phyloP scores from a whole-genome alignment of 1,140 invertebrate genomes.

The Drosophila busckii region DNA sequence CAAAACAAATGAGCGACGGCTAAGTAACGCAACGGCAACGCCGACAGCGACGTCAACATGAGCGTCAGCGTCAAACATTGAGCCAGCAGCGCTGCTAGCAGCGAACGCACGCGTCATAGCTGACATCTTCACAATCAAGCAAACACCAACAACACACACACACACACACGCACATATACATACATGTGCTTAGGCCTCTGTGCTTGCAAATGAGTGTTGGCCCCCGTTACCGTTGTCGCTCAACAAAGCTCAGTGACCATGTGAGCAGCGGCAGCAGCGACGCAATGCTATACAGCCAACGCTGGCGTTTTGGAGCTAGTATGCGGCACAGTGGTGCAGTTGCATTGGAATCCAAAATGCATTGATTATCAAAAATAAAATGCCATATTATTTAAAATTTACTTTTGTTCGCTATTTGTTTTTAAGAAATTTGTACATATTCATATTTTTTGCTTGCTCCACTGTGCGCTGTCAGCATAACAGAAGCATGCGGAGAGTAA shows the following conservation, averaged over 20 bases:
- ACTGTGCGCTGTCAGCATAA: slow-evolving; percentile 50
- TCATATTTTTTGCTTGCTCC: no score
- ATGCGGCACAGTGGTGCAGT: no score
- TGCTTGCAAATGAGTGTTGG: slow-evolving; percentile 40
- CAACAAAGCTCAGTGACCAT: slow-evolving; percentile 72
- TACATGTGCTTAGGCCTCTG: slow-evolving; percentile 3
- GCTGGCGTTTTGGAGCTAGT: no score
- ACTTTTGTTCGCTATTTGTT: no score
- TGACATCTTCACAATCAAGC: slow-evolving; percentile 16
- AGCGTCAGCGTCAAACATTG: slow-evolving; percentile 7
- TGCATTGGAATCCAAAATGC: no score
- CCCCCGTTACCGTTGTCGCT: slow-evolving; percentile 16
- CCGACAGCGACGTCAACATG: slow-evolving; percentile 10
- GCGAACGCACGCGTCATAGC: slow-evolving; percentile 21
- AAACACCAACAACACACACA: slow-evolving; percentile 19
- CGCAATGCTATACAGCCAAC: no score
- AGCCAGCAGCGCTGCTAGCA: slow-evolving; percentile 1
- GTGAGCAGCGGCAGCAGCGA: slow-evolving; percentile 38
- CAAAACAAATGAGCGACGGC: slow-evolving; percentile 75
- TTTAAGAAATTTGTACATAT: no score
- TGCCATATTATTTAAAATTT: no score
- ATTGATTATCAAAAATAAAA: no score
- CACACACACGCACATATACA: background rate
- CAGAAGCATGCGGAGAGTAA: no score
- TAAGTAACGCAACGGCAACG: slow-evolving; percentile 48